Evolutionary conservation across 1,140 invertebrate species (phyloP), one percentile per base, ranked within the genome.

Genomic region (Episyrphus balteatus): DNA sequence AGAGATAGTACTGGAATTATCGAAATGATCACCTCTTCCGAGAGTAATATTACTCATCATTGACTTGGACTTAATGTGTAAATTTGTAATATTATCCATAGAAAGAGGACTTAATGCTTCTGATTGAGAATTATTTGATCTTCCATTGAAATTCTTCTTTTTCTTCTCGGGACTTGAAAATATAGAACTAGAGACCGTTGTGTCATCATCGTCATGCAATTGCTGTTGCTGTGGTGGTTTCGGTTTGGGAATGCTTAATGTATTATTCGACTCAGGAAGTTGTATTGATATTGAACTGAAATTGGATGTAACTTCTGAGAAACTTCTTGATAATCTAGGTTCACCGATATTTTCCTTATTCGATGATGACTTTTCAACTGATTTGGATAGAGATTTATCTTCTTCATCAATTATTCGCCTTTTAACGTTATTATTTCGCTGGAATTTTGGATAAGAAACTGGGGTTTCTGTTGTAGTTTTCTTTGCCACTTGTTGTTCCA

Each of bases 131-230:
- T 31, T 42, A 21, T 46, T 15, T 18, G 5, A 19, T 53, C 31
- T 14, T 46, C 15, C 41, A 39, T 19, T 12, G 19, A 26, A 37
- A 18, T 32, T 48, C 12, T n/a, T 36, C 14, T 46, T n/a, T n/a
- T n/a, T 47, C 37, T 52, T 46, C 42, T 54, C 46, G 0, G 54
- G 51, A 44, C 51, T 53, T 21, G 46, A 48, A 43, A 54, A 54
- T n/a, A 52, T 48, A 30, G 48, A 49, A 39, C 46, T 48, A 5
- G 50, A 51, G 17, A 51, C 26, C 8, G 53, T 51, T 9, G 52
- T 54, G 9, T 44, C 47, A 38, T 54, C 53, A 38, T 54, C 52
- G 13, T 37, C 10, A n/a, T 9, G 13, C 14, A 14, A 2, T 33
- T 3, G 3, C 7, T 40, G 30, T 39, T 18, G 15, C 36, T 38